Evolutionary conservation across 2,888 invertebrate species (phyloP), one percentile per base, ranked within the genome.

Genomic region (Cataglyphis livida): DNA sequence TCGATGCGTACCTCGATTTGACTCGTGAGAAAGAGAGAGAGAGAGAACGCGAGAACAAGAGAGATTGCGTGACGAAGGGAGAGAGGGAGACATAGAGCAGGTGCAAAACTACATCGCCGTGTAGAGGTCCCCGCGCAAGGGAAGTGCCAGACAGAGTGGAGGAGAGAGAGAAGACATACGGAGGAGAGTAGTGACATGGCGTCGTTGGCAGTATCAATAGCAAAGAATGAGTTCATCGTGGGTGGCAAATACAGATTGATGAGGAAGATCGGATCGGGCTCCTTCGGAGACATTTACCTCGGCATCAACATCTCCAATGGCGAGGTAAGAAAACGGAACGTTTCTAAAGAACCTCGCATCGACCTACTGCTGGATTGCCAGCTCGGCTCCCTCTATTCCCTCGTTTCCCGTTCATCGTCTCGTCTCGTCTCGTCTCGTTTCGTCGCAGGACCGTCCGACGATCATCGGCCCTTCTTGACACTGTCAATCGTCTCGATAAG

Each of bases 231-330:
- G 95, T 97, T 98, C 95, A 96, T 98, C 95, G 97, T 98, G 95
- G 98, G 98, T 95, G 98, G 98, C 93, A 98, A 98, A 96, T 99
- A 98, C 96, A 97, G 98, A 95, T 96, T 99, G 94, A 97, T 99
- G 94, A 97, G 99, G 93, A 99, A 99, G 97, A 98, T 99, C 95
- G 99, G 99, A 93, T 99, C 99, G 95, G 99, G 99, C 92, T 99
- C 99, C 90, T 99, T 99, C 95, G 99, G 99, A 94, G 99, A 99
- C 96, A 99, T 99, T 95, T 99, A 98, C 96, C 96, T 99, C 95
- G 99, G 98, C 91, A 97, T 98, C 96, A 98, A 98, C 96, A 96
- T 97, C 95, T 96, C 97, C 95, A 98, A 97, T 96, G 98, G 98
- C 95, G 98, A 98, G 97, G 97, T 97, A 96, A 96, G 95, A 65